Evolutionary conservation across 2,113 vertebrate species (phyloP), one percentile per base, ranked within the genome.

Genomic region (Equus quagga): DNA sequence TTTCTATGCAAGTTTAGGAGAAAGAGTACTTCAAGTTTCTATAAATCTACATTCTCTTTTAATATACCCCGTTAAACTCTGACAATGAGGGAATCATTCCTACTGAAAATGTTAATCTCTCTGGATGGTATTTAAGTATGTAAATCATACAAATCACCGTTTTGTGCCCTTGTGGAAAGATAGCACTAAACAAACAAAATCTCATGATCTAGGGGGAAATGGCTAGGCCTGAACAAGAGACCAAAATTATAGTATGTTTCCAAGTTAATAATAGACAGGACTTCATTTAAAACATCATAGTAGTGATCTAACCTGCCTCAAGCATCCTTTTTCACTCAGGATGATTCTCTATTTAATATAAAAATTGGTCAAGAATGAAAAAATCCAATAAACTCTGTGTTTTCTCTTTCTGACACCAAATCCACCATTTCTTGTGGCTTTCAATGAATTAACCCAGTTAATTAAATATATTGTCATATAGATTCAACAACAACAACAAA

Each of bases 1-100:
- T 94, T 94, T 90, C 31, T 95, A 65, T 95, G 62, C n/a, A 96
- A 79, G 62, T 78, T 83, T 95, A 21, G 96, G 69, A 41, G 26
- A 60, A 95, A 97, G 78, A 58, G 26, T 93, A 92, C 31, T 89
- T 89, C 4, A 72, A 82, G n/a, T 94, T 93, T 75, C 21, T 81
- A 14, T 81, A 83, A 93, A 28, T 80, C 67, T 92, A 62, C 33
- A 76, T 79, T 83, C 26, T 49, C 67, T 4, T 88, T 75, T 94
- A 67, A 96, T 94, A 87, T 67, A 23, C 23, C 28, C 36, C 28
- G 62, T 94, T 83, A 84, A 84, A 58, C 95, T 6, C 51, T 97
- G 54, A 86, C 51, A 92, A 81, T 56, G 70, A 84, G 31, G 10
- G 15, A 94, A 87, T 84, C 13, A 58, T 90, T 94, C 15, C 31